Percentiles rank a stretch among this genome's conserved stretches.
Conservation (phyloP, 2,113 vertebrate species). For the Hemiscyllium ocellatum region DNA sequence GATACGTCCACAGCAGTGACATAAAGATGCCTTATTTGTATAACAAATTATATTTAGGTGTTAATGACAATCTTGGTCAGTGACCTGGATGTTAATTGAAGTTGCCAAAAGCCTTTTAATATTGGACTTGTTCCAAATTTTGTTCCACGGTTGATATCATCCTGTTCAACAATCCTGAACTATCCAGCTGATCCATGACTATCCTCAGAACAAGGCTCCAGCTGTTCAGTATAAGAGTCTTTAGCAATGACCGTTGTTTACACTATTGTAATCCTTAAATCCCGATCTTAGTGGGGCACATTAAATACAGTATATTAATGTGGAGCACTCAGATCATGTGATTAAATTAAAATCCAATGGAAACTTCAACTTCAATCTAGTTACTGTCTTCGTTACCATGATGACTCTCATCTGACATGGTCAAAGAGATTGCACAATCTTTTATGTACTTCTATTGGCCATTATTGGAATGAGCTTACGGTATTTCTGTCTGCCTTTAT, state of each 20-base stretch:
- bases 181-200: conserved; percentile 28
- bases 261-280: conserved; percentile 24
- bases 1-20: neutral
- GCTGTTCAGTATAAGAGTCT: conserved; percentile 10
- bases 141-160: conserved; percentile 4
- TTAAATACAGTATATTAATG: conserved; percentile 30
- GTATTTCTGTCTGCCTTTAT: neutral
- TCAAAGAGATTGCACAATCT: neutral
- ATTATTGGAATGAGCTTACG: neutral
- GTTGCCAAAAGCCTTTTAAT: conserved; percentile 6
- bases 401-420: neutral
- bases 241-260: conserved; percentile 30
- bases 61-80: neutral
- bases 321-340: neutral
- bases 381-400: neutral
- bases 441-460: neutral
- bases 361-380: neutral
- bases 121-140: conserved; percentile 17
- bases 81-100: conserved; percentile 28
- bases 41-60: neutral
- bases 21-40: neutral
- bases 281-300: conserved; percentile 24
- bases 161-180: neutral
- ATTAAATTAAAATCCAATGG: conserved; percentile 27
- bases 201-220: conserved; percentile 26